Conservation (phyloP, 2,797 vertebrate species). For the Gymnoscopelus microlampas region DNA sequence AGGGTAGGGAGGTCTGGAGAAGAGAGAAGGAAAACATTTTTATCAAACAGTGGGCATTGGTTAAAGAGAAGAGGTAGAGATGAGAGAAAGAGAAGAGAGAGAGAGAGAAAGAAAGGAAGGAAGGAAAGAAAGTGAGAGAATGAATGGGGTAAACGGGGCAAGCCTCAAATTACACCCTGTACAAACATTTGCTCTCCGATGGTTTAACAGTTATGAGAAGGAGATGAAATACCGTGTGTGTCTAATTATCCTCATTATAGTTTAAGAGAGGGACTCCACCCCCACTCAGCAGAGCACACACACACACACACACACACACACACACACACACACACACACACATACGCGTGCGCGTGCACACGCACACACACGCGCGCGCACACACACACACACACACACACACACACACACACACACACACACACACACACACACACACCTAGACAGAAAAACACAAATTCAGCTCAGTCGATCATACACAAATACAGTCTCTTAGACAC, state of each 20-base stretch:
- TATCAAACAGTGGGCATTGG: background rate
- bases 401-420: constrained; percentile 6
- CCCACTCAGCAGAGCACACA: constrained; percentile 12
- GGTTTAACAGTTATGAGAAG: constrained; percentile 66
- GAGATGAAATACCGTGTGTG: constrained; percentile 55
- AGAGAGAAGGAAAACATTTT: constrained; percentile 9
- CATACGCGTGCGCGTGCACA: constrained; percentile 27
- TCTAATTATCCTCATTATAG: constrained; percentile 63
- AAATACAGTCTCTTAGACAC: too few relatives aligned
- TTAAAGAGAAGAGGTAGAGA: constrained; percentile 1
- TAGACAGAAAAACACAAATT: constrained; percentile 18
- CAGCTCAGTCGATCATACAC: constrained; percentile 8
- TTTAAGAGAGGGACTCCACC: constrained; percentile 49
- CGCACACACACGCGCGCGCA: constrained; percentile 9
- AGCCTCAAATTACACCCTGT: constrained; percentile 62
- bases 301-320: constrained; percentile 1
- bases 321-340: constrained; percentile 11
- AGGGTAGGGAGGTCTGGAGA: constrained; percentile 22
- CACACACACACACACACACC: constrained; percentile 30
- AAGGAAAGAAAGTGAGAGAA: constrained; percentile 4
- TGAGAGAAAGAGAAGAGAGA: constrained; percentile 16
- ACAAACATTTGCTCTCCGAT: constrained; percentile 54
- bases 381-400: background rate
- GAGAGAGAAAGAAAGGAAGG: background rate
- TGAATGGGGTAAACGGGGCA: constrained; percentile 3